Evolutionary conservation across 1,140 invertebrate genomes (phyloP).

Genomic region (Sycophaga agraensis): DNA sequence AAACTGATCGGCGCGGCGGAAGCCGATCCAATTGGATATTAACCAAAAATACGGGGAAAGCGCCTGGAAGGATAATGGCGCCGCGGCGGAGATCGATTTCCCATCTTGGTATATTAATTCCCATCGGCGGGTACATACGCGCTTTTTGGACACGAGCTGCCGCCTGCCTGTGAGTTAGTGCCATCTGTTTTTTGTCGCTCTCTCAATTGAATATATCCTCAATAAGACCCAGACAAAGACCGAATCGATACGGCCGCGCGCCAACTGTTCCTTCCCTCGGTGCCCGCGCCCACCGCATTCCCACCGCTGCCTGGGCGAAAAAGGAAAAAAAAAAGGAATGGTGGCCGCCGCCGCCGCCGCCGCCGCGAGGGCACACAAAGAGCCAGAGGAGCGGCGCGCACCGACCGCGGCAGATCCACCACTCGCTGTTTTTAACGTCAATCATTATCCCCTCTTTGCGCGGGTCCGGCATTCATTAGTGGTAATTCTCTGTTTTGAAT

Average conservation of each 20-base stretch:
- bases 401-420: background rate
- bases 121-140: background rate
- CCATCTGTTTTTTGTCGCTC: slow-evolving; percentile 21
- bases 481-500: too few relatives aligned
- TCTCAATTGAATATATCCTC: slow-evolving; percentile 17
- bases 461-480: too few relatives aligned
- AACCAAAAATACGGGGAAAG: too few relatives aligned
- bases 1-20: too few relatives aligned
- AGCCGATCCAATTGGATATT: too few relatives aligned
- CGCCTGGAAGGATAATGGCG: too few relatives aligned
- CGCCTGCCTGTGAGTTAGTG: background rate
- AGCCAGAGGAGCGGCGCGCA: background rate
- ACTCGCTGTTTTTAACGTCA: slow-evolving; percentile 8
- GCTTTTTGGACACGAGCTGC: background rate
- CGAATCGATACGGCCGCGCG: slow-evolving; percentile 26
- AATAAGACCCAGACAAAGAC: slow-evolving; percentile 27
- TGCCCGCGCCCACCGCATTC: background rate
- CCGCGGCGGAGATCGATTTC: too few relatives aligned
- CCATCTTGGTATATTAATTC: too few relatives aligned
- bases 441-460: slow-evolving; percentile 20
- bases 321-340: background rate
- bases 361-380: too few relatives aligned
- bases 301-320: background rate
- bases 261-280: slow-evolving; percentile 22
- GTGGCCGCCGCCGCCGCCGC: too few relatives aligned